Base-by-base conservation (phyloP, 1,140 invertebrate species). In the Ceratina calcarata region DNA sequence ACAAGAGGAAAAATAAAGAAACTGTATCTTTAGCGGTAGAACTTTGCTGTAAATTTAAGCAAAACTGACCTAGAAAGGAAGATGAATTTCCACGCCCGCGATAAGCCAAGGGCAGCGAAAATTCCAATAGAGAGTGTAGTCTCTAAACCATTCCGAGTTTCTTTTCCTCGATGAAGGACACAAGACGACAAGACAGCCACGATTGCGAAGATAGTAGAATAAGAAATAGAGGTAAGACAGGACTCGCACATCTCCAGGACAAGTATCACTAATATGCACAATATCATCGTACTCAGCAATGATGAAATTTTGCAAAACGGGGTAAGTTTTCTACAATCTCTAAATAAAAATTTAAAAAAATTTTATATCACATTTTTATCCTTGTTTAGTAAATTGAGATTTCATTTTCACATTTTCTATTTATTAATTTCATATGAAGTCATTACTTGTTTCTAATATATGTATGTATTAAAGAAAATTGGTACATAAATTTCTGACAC, bases 121-220 rank as follows among this genome's bases (percentile, higher is more conserved):
- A 83, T 83, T 37, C 84, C 88, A 15, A 79, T 85, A 0, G 89
- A 68, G 20, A 81, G 76, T 10, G 75, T 82, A 1, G 84, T 69
- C 2, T 88, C 88, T 1, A 85, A 60, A 53, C 87, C 87, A 24
- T 87, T 80, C 7, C 82, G 78, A 20, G 84, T 77, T 45, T 90
- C 89, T 18, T 88, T 88, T 62, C 78, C 71, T 15, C 89, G 84
- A 81, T 90, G 89, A 61, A 89, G 60, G 51, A 85, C 74, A 88
- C 88, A 90, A 37, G 86, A 89, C 4, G 60, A 79, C 13, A 88
- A 13, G 10, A 87, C 67, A 27, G 89, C 81, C 3, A 87, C 22
- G 4, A 87, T 60, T 2, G 78, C 79, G 20, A 86, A 58, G 15
- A 83, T 78, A 61, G 86, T 80, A 16, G 81, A 83, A 22, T 85